Evolutionary conservation across 2,888 invertebrate genomes (phyloP), one percentile per base, ranked within the genome.

Genomic region (Archips xylosteana): DNA sequence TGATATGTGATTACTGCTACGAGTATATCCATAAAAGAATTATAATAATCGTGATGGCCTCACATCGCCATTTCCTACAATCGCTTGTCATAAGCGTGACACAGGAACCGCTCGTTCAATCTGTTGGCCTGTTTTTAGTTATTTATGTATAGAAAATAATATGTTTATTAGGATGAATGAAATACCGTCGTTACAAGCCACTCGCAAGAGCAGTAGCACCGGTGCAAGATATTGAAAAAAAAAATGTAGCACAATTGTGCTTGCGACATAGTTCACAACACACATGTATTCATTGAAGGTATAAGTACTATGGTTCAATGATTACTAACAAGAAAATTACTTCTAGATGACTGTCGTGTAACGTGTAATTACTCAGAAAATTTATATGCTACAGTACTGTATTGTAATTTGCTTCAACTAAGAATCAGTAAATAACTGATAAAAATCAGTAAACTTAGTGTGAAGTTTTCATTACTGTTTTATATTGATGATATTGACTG

Each of bases 11-110:
- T 32, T 36, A 34, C 51, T 10, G 10, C 54, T 54, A 9, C 23
- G n/a, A 54, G 54, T 62, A 63, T 67, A 12, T 15, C 72, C 68
- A 68, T 68, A 68, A 63, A 67, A 63, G 63, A 57, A 68, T 32
- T 63, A 63, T 59, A 63, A 75, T 71, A 63, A 60, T 54, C 67
- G 32, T 62, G 59, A 75, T 75, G 71, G 67, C 75, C 71, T 74
- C 62, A 71, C 36, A 12, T 36, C n/a, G 65, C 12, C 47, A 74
- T 54, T 71, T 71, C 65, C 70, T 68, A 57, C 4, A 57, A 23
- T 42, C 39, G 10, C 34, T 32, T 61, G 61, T 34, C 34, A 3
- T 32, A 32, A 64, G 49, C 32, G 13, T 45, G 45, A 42, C 63
- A 32, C 2, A 45, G 45, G 23, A 32, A 45, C 6, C 32, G 23